phyloP scores from a whole-genome alignment of 2,113 vertebrate genomes.

The Chaenogobius annularis region DNA sequence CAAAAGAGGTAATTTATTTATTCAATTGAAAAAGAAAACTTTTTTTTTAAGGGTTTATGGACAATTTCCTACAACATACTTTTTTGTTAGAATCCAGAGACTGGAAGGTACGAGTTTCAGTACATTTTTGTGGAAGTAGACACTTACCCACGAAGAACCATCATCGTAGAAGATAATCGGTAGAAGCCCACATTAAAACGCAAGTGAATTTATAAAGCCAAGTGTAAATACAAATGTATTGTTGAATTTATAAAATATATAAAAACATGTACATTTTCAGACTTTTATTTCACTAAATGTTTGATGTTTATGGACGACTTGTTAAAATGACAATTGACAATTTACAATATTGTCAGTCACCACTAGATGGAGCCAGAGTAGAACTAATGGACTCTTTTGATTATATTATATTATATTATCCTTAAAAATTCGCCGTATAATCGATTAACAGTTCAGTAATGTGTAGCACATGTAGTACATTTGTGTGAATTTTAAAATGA shows the following conservation, averaged over 20 bases:
- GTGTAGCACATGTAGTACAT: background rate
- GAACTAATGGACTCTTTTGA: background rate
- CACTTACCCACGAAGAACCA: slow-evolving; percentile 85
- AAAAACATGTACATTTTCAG: background rate
- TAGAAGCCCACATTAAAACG: slow-evolving; percentile 19
- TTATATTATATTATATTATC: too few relatives aligned
- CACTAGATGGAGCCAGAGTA: background rate
- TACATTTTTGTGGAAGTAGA: slow-evolving; percentile 93
- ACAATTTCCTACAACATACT: background rate
- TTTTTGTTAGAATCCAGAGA: slow-evolving; percentile 83
- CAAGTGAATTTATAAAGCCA: background rate
- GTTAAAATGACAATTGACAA: background rate
- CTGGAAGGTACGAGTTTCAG: slow-evolving; percentile 84
- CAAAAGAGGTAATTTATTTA: slow-evolving; percentile 82
- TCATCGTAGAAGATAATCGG: slow-evolving; percentile 92
- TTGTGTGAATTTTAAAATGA: background rate
- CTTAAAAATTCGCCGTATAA: too few relatives aligned
- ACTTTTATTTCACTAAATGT: background rate
- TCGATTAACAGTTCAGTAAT: too few relatives aligned
- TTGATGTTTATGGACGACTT: background rate
- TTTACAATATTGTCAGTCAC: background rate
- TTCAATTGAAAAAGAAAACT: background rate
- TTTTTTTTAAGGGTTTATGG: too few relatives aligned
- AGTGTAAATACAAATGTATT: background rate
- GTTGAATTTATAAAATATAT: background rate